Percentiles rank a stretch among this genome's conserved stretches.
Conservation (phyloP, 1,140 invertebrate genomes). For the Achroia grisella region DNA sequence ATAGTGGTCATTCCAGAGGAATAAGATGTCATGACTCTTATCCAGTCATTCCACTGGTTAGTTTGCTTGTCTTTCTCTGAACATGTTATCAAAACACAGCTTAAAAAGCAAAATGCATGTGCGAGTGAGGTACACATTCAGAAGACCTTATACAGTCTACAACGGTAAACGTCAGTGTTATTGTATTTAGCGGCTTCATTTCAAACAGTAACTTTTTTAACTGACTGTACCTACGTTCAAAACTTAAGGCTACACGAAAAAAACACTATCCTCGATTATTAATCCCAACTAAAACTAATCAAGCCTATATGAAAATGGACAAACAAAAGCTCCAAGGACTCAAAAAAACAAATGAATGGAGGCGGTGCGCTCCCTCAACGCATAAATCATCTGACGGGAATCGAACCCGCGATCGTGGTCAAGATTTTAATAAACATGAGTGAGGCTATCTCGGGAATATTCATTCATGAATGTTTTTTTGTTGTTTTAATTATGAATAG, state of each 20-base stretch:
- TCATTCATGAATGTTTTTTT: constrained; percentile 58
- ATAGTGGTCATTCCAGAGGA: no score
- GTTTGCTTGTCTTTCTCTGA: no score
- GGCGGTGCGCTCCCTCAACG: constrained; percentile 38
- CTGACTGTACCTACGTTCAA: no score
- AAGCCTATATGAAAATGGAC: constrained; percentile 51
- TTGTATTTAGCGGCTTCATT: no score
- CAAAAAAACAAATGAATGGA: constrained; percentile 66
- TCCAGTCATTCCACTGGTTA: no score
- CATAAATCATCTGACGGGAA: constrained; percentile 61
- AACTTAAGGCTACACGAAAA: background rate
- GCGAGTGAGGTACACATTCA: no score
- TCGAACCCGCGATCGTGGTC: constrained; percentile 37
- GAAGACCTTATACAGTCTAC: no score
- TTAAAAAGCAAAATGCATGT: no score
- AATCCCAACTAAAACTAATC: constrained; percentile 61
- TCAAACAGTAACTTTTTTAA: no score
- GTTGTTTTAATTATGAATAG: constrained; percentile 59
- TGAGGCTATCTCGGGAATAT: constrained; percentile 40
- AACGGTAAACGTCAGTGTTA: no score
- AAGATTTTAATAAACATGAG: constrained; percentile 66
- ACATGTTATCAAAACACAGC: no score
- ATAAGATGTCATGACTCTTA: no score
- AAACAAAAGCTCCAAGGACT: constrained; percentile 33
- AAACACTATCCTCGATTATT: constrained; percentile 33